Evolutionary conservation across 2,888 invertebrate genomes (phyloP).

Genomic region (Eucriotettix oculatus): DNA sequence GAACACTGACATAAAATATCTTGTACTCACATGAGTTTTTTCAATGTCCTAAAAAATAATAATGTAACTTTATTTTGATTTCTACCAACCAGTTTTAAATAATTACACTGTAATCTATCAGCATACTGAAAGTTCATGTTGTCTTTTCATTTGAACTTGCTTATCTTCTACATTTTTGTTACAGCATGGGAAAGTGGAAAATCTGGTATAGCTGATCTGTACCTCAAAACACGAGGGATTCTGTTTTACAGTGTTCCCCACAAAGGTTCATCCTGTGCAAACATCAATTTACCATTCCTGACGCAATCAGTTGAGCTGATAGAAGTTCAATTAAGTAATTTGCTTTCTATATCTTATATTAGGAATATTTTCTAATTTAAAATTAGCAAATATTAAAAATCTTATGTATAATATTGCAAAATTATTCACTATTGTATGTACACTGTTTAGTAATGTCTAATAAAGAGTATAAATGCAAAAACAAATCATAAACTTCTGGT

Average conservation of each 20-base stretch:
- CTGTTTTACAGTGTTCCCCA: conserved; percentile 54
- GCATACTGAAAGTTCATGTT: too few relatives aligned
- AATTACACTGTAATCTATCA: too few relatives aligned
- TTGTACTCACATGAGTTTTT: too few relatives aligned
- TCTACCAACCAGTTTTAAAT: too few relatives aligned
- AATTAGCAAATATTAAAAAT: background rate
- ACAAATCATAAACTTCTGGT: background rate
- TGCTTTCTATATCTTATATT: background rate
- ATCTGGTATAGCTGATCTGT: conserved; percentile 30
- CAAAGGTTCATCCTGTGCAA: conserved; percentile 61
- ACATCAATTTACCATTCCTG: conserved; percentile 53
- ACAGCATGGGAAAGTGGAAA: conserved; percentile 33
- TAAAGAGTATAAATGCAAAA: background rate
- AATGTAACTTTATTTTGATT: too few relatives aligned
- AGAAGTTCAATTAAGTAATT: conserved; percentile 60
- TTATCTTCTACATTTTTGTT: conserved; percentile 8
- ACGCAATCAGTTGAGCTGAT: conserved; percentile 60
- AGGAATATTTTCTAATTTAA: background rate
- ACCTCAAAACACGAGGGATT: conserved; percentile 26
- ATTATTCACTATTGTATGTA: too few relatives aligned
- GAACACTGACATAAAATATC: too few relatives aligned
- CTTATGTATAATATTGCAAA: background rate
- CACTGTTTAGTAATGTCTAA: background rate
- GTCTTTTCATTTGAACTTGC: too few relatives aligned
- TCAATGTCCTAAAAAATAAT: too few relatives aligned